Percentiles rank a stretch among this genome's conserved stretches.
Conservation (phyloP, 2,797 vertebrate species). For the Syndactyla subalaris region DNA sequence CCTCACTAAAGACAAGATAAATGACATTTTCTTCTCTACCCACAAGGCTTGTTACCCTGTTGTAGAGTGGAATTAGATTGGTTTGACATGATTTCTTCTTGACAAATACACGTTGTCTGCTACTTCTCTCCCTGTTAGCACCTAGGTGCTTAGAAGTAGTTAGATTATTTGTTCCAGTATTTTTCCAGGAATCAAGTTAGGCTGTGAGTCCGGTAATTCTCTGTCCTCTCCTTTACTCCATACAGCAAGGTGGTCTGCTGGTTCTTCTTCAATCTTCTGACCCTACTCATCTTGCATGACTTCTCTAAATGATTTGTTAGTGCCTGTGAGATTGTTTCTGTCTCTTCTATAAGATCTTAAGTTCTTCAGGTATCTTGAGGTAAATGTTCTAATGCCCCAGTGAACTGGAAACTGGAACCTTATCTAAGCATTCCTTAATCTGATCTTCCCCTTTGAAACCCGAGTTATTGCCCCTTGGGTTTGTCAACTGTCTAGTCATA, state of each 20-base stretch:
- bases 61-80: not conserved
- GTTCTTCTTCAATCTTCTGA: not conserved
- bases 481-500: not conserved
- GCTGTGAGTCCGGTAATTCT: not conserved
- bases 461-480: not conserved
- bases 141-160: not conserved
- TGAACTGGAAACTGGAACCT: not conserved
- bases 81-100: constrained; percentile 19
- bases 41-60: not conserved
- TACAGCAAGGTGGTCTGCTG: not conserved
- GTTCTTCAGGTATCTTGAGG: not conserved
- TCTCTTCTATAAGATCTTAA: not conserved
- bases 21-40: not conserved
- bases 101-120: not conserved
- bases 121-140: not conserved
- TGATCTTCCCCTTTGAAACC: not conserved
- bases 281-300: not conserved
- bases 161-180: not conserved
- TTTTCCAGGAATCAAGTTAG: not conserved
- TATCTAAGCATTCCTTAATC: not conserved
- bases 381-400: not conserved
- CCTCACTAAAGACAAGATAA: not conserved
- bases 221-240: not conserved
- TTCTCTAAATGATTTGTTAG: not conserved
- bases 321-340: not conserved